Evolutionary conservation across 2,113 vertebrate species (phyloP), one percentile per base, ranked within the genome.

Genomic region (Psettodes erumei): DNA sequence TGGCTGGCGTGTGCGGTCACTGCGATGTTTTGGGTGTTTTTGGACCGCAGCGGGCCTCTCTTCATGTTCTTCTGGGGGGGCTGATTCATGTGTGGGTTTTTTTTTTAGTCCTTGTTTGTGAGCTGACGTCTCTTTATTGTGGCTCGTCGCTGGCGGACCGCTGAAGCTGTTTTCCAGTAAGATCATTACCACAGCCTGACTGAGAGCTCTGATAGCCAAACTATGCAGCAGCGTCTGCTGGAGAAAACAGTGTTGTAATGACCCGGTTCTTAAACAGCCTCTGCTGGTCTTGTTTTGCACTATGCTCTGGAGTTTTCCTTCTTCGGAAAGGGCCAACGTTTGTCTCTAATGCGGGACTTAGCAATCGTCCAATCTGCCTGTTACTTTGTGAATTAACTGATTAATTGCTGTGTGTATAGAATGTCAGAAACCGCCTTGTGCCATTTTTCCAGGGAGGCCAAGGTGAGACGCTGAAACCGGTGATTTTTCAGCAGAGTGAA

Each of bases 161-260:
- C 47, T 68, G 45, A 37, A 15, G 48, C 28, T 51, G 33, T 75
- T 64, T 85, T 81, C 77, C 82, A 74, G 73, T 83, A 80, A 79
- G 33, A 68, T 75, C 1, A 25, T 69, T 16, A 83, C 54, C 32
- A 55, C 71, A 84, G 59, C 42, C 53, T 30, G 42, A 54, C 38
- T 56, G 38, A 32, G 30, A 67, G 61, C 37, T 59, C 55, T 55
- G 59, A 70, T 81, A 33, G 56, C n/a, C 47, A 59, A 68, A 73
- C n/a, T 61, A 72, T 66, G 51, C 47, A 40, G 35, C 10, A 45
- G n/a, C 1, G 48, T 45, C 51, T 71, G 67, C 71, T 37, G 32
- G 9, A 42, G 58, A 77, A n/a, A 76, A 69, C 50, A 74, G 1
- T 48, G 51, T 37, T 47, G 53, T 21, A 51, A 10, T 35, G 25